A percentile compares a stretch with the other conserved stretches of the same genome.
Evolutionary conservation across 2,888 invertebrate genomes (phyloP).

Genomic region (Cylloceria caligata): DNA sequence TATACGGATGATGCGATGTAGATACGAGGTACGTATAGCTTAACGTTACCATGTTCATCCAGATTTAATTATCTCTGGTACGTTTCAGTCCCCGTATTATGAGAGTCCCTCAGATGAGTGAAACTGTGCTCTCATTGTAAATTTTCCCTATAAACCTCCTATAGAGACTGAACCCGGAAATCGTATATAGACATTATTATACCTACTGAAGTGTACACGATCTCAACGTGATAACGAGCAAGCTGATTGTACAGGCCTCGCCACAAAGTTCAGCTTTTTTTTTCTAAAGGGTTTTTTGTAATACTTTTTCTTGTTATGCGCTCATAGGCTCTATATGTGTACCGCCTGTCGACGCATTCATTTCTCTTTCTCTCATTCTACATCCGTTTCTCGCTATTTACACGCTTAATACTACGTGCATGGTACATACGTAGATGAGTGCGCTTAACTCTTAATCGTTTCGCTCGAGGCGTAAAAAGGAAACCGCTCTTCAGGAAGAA

Average conservation of each 20-base stretch:
- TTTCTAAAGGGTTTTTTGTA: slow-evolving; percentile 22
- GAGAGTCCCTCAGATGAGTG: slow-evolving; percentile 50
- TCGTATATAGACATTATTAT: slow-evolving; percentile 22
- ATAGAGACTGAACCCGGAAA: slow-evolving; percentile 16
- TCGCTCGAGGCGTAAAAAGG: slow-evolving; percentile 3
- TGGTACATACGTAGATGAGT: not conserved
- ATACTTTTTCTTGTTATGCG: slow-evolving; percentile 9
- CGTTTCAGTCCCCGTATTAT: slow-evolving; percentile 42
- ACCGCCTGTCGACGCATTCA: slow-evolving; percentile 31
- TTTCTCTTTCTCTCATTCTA: slow-evolving; percentile 46
- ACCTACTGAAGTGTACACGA: slow-evolving; percentile 49
- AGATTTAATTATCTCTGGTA: slow-evolving; percentile 36
- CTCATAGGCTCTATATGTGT: not conserved
- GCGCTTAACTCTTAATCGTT: slow-evolving; percentile 19
- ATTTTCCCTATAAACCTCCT: slow-evolving; percentile 51
- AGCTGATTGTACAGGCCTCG: slow-evolving; percentile 45
- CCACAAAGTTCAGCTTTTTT: slow-evolving; percentile 12
- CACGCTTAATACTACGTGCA: slow-evolving; percentile 22
- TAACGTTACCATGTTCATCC: slow-evolving; percentile 43
- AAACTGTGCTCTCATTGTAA: slow-evolving; percentile 48
- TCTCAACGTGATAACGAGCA: slow-evolving; percentile 53
- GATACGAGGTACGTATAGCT: not conserved
- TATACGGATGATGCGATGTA: slow-evolving; percentile 36
- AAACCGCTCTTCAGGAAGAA: not conserved
- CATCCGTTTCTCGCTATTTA: slow-evolving; percentile 41